Evolutionary conservation across 2,888 invertebrate genomes (phyloP).

Genomic region (Tinea semifulvella): DNA sequence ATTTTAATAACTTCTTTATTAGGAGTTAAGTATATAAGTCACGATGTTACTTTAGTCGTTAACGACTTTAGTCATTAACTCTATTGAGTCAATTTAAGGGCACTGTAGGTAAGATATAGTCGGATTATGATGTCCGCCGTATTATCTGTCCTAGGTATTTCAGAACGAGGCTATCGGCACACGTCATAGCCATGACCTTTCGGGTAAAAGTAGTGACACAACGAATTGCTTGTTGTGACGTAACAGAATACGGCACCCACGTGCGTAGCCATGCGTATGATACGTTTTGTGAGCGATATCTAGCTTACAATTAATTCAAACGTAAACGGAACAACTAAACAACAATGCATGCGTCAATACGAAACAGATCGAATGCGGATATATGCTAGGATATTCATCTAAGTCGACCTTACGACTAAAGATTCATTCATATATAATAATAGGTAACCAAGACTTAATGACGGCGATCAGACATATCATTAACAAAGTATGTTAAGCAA

Average conservation of each 20-base stretch:
- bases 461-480: background rate
- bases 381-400: background rate
- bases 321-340: background rate
- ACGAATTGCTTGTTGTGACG: constrained; percentile 18
- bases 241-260: constrained; percentile 17
- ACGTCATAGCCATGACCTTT: constrained; percentile 27
- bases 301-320: background rate
- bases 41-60: constrained; percentile 17
- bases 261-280: constrained; percentile 8
- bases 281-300: background rate
- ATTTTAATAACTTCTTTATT: constrained; percentile 11
- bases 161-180: constrained; percentile 10
- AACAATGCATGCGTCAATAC: constrained; percentile 9
- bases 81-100: constrained; percentile 16
- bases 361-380: constrained; percentile 6
- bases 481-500: background rate
- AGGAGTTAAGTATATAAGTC: constrained; percentile 17
- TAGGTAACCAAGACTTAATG: background rate
- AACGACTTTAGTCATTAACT: constrained; percentile 21
- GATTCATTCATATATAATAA: constrained; percentile 5
- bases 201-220: constrained; percentile 24
- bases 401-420: constrained; percentile 1
- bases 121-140: background rate
- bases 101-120: background rate
- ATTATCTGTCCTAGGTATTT: constrained; percentile 1